phyloP scores from a whole-genome alignment of 1,140 invertebrate genomes.

The Limonius californicus region DNA sequence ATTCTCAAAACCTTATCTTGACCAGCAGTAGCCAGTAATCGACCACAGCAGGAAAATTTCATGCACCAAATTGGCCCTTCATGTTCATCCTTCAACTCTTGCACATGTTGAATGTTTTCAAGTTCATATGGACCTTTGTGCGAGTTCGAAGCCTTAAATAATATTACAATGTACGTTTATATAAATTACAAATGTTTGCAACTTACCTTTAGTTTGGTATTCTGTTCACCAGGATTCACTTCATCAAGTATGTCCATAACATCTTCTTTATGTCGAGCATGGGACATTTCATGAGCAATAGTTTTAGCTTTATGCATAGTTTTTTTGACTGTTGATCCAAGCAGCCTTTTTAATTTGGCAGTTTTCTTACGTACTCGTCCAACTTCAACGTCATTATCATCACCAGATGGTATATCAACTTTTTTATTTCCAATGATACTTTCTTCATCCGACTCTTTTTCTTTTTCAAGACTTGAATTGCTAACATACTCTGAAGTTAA shows the following conservation, averaged over 20 bases:
- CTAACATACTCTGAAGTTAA: constrained; percentile 86
- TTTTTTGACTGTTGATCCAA: constrained; percentile 82
- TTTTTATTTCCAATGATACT: constrained; percentile 75
- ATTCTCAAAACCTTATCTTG: constrained; percentile 91
- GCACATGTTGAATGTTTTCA: constrained; percentile 66
- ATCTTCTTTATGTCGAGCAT: constrained; percentile 80
- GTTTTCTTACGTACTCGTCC: constrained; percentile 52
- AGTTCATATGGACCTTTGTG: constrained; percentile 97
- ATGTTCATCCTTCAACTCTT: constrained; percentile 62
- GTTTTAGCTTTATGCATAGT: constrained; percentile 89
- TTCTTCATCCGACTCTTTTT: constrained; percentile 79
- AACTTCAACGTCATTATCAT: constrained; percentile 40
- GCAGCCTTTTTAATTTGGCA: constrained; percentile 72
- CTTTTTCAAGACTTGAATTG: constrained; percentile 69
- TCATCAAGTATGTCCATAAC: constrained; percentile 81
- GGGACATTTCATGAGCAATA: constrained; percentile 81
- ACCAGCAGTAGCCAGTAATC: constrained; percentile 90
- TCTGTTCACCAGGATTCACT: constrained; percentile 73
- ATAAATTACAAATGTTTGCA: not conserved
- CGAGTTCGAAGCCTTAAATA: constrained; percentile 70
- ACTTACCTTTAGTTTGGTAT: constrained; percentile 78
- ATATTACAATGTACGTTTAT: not conserved
- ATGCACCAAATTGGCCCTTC: constrained; percentile 96
- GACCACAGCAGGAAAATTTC: constrained; percentile 95
- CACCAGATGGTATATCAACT: constrained; percentile 56